Evolutionary conservation across 2,888 invertebrate species (phyloP), one percentile per base, ranked within the genome.

Genomic region (Trypoxylon attenuatum): DNA sequence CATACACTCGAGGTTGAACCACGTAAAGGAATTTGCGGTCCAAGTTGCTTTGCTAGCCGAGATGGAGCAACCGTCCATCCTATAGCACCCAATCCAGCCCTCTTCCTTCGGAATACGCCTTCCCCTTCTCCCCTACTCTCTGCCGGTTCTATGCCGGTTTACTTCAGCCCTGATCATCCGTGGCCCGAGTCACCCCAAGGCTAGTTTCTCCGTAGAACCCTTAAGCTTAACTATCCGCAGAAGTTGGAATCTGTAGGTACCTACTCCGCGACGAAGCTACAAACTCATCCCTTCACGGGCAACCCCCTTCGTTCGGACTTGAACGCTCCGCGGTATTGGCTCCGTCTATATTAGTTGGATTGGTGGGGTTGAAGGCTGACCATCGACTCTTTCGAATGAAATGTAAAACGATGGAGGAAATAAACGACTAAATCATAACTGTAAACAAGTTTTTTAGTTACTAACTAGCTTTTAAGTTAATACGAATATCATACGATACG

Each of bases 161-260:
- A 78, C 78, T 77, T 76, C 76, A 69, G 76, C 77, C 76, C 75
- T 78, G 82, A 82, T 81, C 80, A 80, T 77, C 71, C 80, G 65
- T 73, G 75, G 78, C 76, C 74, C 73, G 71, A 70, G 80, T 76
- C 75, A 73, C 71, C 77, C 79, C 71, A 79, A 80, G 78, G 81
- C 80, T 79, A 76, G 80, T 76, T 77, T 69, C 77, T 71, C 76
- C 75, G 75, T 57, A 69, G 71, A 76, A 76, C 78, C 78, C 76
- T 76, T 76, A 79, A 82, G 80, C 79, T 80, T 76, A 84, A 84
- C 83, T 84, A 82, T 83, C 80, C 78, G 70, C 70, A 71, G 68
- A 83, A 83, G 80, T 83, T 83, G 73, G 77, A 81, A 81, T 82
- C 81, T 79, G 76, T 73, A 69, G 69, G 71, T 73, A 71, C 72